Evolutionary conservation across 2,113 vertebrate species (phyloP).

Genomic region (Marmota flaviventris): DNA sequence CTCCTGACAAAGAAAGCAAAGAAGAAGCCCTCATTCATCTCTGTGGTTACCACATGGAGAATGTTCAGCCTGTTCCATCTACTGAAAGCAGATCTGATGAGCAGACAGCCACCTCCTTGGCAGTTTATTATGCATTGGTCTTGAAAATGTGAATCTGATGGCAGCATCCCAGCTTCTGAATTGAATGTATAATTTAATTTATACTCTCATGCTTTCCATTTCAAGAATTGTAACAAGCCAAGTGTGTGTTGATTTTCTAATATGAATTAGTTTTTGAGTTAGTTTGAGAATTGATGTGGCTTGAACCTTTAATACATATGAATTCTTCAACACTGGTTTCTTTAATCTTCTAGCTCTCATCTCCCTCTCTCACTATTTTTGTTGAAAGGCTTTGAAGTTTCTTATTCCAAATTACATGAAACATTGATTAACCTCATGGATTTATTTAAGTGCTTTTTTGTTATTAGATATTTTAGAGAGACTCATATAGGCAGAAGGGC

Average conservation of each 20-base stretch:
- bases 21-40: neutral
- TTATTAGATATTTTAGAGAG: conserved; percentile 78
- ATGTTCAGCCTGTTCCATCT: neutral
- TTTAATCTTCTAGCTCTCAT: conserved; percentile 26
- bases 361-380: conserved; percentile 40
- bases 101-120: neutral
- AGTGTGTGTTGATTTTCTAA: conserved; percentile 61
- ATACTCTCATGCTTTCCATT: conserved; percentile 49
- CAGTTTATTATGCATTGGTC: conserved; percentile 1
- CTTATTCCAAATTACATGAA: conserved; percentile 77
- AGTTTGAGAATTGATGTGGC: conserved; percentile 28
- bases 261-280: conserved; percentile 49
- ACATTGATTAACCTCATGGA: conserved; percentile 65
- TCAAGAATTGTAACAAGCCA: conserved; percentile 51
- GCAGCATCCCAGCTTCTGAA: neutral
- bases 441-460: conserved; percentile 75
- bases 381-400: conserved; percentile 75
- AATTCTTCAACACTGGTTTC: conserved; percentile 63
- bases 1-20: neutral
- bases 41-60: neutral
- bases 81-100: neutral
- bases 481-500: conserved; percentile 73
- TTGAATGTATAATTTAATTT: conserved; percentile 69
- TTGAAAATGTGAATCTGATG: conserved; percentile 50
- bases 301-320: conserved; percentile 42